A percentile compares a stretch with the other conserved stretches of the same genome.
These are phyloP conservation scores for Embidobia sp. DNA, from an alignment of 2,888 invertebrate genomes.

Conservation along the genomic window DNA sequence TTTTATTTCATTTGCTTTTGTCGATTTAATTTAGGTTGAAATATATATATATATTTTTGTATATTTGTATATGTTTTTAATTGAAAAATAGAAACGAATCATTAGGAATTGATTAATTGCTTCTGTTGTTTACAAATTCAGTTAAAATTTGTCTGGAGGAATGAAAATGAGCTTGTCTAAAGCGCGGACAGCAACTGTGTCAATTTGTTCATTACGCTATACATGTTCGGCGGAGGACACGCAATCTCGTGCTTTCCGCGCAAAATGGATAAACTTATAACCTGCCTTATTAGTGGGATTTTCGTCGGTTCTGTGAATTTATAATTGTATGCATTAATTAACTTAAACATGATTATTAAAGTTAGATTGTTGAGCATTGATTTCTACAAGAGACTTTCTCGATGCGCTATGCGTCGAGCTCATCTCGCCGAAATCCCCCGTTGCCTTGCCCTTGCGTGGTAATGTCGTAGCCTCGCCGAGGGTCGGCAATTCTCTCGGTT, in stretches of 20 bases:
- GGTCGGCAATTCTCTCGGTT: constrained; percentile 92
- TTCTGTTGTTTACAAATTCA: neutral
- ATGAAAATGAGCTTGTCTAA: constrained; percentile 48
- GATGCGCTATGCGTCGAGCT: constrained; percentile 83
- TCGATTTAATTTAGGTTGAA: constrained; percentile 27
- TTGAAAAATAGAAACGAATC: constrained; percentile 34
- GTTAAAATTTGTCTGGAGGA: constrained; percentile 16
- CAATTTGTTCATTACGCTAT: constrained; percentile 61
- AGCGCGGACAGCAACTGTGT: constrained; percentile 70
- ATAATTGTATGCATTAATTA: constrained; percentile 54
- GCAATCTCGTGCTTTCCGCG: constrained; percentile 52
- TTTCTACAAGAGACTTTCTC: constrained; percentile 84
- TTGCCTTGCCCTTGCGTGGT: constrained; percentile 84
- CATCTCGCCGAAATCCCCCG: constrained; percentile 82
- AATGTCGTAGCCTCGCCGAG: constrained; percentile 85
- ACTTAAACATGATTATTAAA: constrained; percentile 82
- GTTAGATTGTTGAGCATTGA: constrained; percentile 82
- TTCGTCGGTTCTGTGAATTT: constrained; percentile 38
- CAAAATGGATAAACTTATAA: constrained; percentile 49
- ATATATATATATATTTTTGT: neutral
- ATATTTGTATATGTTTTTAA: neutral
- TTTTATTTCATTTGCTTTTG: constrained; percentile 24
- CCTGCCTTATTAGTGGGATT: constrained; percentile 46
- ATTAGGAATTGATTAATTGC: constrained; percentile 24
- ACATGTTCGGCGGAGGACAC: constrained; percentile 54